Percentiles rank a stretch among this genome's conserved stretches.
Conservation (phyloP, 2,888 invertebrate genomes). For the Tupiocoris notatus region DNA sequence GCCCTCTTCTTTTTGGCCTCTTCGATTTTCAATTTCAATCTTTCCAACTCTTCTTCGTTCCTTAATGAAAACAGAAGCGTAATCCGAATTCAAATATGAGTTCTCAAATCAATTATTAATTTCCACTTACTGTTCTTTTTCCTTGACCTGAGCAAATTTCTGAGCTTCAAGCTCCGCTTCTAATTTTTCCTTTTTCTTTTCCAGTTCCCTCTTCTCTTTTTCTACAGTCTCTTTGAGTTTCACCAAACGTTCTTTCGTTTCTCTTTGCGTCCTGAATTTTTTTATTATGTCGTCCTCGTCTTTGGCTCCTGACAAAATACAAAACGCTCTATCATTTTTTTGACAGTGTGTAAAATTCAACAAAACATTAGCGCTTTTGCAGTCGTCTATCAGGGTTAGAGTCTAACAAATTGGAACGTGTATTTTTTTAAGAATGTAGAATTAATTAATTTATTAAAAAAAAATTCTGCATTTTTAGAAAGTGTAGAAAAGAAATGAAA, state of each 20-base stretch:
- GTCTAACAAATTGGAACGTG: no score
- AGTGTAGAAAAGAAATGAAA: no score
- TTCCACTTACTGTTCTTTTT: conserved; percentile 78
- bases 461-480: no score
- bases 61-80: conserved; percentile 55
- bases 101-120: neutral
- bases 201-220: conserved; percentile 69
- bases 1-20: conserved; percentile 51
- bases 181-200: conserved; percentile 65
- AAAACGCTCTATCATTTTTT: no score
- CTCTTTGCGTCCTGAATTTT: conserved; percentile 70
- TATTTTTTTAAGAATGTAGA: no score
- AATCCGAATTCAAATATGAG: conserved; percentile 47
- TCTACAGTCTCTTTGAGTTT: conserved; percentile 71
- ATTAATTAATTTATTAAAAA: no score
- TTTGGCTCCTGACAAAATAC: conserved; percentile 67
- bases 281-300: conserved; percentile 72
- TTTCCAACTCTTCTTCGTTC: conserved; percentile 67
- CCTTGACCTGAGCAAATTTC: conserved; percentile 76
- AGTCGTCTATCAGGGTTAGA: no score
- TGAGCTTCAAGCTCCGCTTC: conserved; percentile 70
- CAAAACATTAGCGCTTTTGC: no score
- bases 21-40: conserved; percentile 50
- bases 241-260: conserved; percentile 68
- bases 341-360: no score